phyloP scores from a whole-genome alignment of 2,797 vertebrate species.

The Lates japonicus region DNA sequence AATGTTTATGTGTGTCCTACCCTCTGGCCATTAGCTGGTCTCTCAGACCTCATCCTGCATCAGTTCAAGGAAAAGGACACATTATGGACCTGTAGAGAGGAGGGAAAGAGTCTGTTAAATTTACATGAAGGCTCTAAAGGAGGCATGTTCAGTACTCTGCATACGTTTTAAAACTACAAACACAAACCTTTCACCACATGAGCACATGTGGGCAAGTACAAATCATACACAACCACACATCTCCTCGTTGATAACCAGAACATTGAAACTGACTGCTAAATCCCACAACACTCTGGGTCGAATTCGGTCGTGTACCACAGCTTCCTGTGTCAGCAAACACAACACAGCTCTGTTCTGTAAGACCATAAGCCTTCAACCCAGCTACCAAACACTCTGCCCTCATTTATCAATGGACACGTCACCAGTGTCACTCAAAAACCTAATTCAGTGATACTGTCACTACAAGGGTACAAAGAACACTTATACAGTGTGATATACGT shows the following conservation, averaged over 20 bases:
- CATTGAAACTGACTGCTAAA: slow-evolving; percentile 51
- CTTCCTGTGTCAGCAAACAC: slow-evolving; percentile 69
- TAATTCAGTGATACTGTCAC: not conserved
- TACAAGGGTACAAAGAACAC: not conserved
- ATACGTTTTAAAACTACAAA: slow-evolving; percentile 14
- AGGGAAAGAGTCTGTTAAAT: not conserved
- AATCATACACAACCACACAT: slow-evolving; percentile 28
- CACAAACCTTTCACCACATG: slow-evolving; percentile 19
- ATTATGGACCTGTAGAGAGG: slow-evolving; percentile 91
- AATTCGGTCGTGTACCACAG: slow-evolving; percentile 51
- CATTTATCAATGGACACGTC: slow-evolving; percentile 49
- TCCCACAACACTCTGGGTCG: slow-evolving; percentile 56
- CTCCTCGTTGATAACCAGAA: slow-evolving; percentile 51
- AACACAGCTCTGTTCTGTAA: slow-evolving; percentile 47
- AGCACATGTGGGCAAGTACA: slow-evolving; percentile 5
- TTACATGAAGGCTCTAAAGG: not conserved
- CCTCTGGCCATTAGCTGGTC: slow-evolving; percentile 97
- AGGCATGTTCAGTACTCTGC: not conserved
- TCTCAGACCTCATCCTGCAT: slow-evolving; percentile 98
- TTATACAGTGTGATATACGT: not conserved
- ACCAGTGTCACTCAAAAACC: slow-evolving; percentile 18
- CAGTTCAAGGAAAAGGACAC: slow-evolving; percentile 96
- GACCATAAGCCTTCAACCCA: slow-evolving; percentile 69
- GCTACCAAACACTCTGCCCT: slow-evolving; percentile 73
- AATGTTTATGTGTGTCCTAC: slow-evolving; percentile 75